A percentile compares a stretch with the other conserved stretches of the same genome.
Conservation (phyloP, 2,888 invertebrate species). For the Rosalia funebris region DNA sequence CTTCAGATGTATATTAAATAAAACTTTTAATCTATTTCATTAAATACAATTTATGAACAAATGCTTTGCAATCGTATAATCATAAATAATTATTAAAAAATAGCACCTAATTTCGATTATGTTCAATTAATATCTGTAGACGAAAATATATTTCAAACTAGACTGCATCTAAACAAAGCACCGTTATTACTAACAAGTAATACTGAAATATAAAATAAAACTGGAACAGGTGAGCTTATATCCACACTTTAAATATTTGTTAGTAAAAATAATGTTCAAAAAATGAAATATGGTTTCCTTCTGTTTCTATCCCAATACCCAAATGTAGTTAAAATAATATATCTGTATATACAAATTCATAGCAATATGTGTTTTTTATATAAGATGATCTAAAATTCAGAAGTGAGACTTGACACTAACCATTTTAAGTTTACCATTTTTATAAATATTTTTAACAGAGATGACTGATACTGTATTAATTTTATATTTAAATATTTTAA, state of each 20-base stretch:
- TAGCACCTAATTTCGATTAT: too few species aligned
- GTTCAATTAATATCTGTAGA: too few species aligned
- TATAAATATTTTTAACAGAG: not conserved
- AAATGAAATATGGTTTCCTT: constrained; percentile 37
- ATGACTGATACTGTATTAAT: not conserved
- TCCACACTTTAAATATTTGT: constrained; percentile 31
- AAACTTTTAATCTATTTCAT: not conserved
- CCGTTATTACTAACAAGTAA: too few species aligned
- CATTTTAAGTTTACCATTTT: not conserved
- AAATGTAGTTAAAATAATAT: not conserved
- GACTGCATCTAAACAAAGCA: too few species aligned
- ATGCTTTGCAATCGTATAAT: not conserved
- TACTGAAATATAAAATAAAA: too few species aligned
- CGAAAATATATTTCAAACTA: too few species aligned
- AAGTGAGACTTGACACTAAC: not conserved
- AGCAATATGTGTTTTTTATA: not conserved
- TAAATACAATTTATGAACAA: not conserved
- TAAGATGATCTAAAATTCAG: not conserved
- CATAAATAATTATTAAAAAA: too few species aligned
- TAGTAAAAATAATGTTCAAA: constrained; percentile 29
- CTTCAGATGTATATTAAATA: too few species aligned
- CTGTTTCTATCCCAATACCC: not conserved
- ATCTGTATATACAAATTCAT: not conserved
- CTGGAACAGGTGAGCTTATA: constrained; percentile 14
- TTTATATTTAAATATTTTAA: not conserved